Evolutionary conservation across 1,140 invertebrate genomes (phyloP).

Genomic region (Leptopilina boulardi): DNA sequence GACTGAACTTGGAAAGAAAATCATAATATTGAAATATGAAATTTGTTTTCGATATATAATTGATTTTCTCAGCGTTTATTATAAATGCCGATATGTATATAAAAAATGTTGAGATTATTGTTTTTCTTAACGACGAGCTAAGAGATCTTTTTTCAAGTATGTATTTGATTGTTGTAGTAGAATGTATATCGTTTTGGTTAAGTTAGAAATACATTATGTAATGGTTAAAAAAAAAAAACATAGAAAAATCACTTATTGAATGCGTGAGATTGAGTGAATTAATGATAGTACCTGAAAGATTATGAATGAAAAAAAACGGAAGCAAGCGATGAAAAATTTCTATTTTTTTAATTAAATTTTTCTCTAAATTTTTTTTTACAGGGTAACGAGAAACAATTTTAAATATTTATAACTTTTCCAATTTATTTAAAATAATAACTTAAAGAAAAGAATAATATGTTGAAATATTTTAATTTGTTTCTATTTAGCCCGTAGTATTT

Average conservation of each 20-base stretch:
- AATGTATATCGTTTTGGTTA: neutral
- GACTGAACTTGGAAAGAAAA: neutral
- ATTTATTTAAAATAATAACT: too few species aligned
- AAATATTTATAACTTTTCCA: too few species aligned
- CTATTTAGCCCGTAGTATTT: too few species aligned
- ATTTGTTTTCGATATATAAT: neutral
- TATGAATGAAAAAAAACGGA: neutral
- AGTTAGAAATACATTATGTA: slow-evolving; percentile 5
- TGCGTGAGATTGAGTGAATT: neutral
- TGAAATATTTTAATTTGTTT: too few species aligned
- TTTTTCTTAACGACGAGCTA: slow-evolving; percentile 20
- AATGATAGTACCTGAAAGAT: slow-evolving; percentile 26
- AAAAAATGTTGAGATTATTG: neutral
- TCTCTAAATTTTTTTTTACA: too few species aligned
- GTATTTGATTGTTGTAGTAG: slow-evolving; percentile 22
- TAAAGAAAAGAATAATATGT: too few species aligned
- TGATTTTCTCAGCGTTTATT: slow-evolving; percentile 7
- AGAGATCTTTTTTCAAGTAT: slow-evolving; percentile 2
- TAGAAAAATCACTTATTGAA: slow-evolving; percentile 7
- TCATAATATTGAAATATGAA: neutral
- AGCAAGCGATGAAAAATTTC: neutral
- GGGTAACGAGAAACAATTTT: too few species aligned
- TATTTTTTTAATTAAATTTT: too few species aligned
- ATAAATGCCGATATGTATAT: neutral
- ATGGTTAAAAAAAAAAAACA: neutral